Conservation (phyloP, 1,140 invertebrate species). For the Hycleus cichorii region DNA sequence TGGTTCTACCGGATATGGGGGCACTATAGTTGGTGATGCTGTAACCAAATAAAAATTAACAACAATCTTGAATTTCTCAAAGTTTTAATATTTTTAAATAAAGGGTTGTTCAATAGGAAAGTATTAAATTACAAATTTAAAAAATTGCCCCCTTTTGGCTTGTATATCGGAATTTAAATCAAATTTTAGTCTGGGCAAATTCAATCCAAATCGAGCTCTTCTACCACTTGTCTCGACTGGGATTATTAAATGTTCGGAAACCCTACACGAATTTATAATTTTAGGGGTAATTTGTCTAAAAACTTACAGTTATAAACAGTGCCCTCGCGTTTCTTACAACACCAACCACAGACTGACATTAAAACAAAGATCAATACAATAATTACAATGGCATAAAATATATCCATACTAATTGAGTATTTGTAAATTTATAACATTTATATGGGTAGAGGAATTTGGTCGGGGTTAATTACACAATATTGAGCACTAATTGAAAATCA, state of each 20-base stretch:
- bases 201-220: too few relatives aligned
- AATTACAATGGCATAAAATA: constrained; percentile 4
- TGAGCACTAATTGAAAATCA: too few relatives aligned
- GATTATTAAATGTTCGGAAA: too few relatives aligned
- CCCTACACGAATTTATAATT: too few relatives aligned
- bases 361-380: constrained; percentile 16
- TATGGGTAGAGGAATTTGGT: too few relatives aligned
- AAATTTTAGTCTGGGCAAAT: too few relatives aligned
- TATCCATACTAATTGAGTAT: neutral
- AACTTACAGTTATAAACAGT: constrained; percentile 28
- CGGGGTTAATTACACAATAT: too few relatives aligned
- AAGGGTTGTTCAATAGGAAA: neutral
- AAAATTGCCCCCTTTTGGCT: too few relatives aligned
- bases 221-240: too few relatives aligned
- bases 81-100: too few relatives aligned
- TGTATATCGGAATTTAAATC: too few relatives aligned
- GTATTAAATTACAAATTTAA: too few relatives aligned
- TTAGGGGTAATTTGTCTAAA: neutral
- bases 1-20: constrained; percentile 10
- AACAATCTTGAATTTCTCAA: neutral
- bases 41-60: neutral
- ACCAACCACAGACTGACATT: constrained; percentile 28
- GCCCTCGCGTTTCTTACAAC: constrained; percentile 27
- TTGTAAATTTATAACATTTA: neutral
- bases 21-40: constrained; percentile 8